Base-by-base conservation (phyloP, 1,140 invertebrate species). In the Trachymyrmex septentrionalis region DNA sequence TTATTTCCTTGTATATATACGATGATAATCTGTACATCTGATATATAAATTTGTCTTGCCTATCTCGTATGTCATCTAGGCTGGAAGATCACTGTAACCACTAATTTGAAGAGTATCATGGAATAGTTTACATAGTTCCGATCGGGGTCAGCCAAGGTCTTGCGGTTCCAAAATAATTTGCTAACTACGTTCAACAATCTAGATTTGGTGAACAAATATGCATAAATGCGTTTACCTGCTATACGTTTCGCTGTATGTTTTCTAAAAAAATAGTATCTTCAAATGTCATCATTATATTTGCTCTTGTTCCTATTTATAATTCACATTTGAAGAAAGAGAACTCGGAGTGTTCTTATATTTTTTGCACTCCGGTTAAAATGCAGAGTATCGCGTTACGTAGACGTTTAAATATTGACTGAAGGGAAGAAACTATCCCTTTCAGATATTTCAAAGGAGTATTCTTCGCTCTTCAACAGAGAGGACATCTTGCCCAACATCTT, bases 401-500 rank as follows among this genome's bases (percentile, higher is more conserved):
- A 72, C 16, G 38, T 84, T 73, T 27, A 75, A 75, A 84, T 75
- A 75, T 81, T 72, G 55, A 24, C 21, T 14, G 53, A 24, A 5
- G 0, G 5, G 38, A 30, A 21, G 57, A 75, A 24, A 84, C 80
- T 75, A 75, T 73, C 55, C 38, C 38, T 84, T 73, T 55, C 24
- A 34, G 80, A 34, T 75, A 73, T 84, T 75, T 73, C 69, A 73
- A 38, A 66, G 30, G 38, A 73, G 34, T 30, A 71, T 84, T 82
- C 44, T 82, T 4, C 21, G 38, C 24, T 82, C 34, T 30, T 48
- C 53, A 30, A 50, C 38, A 44, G 55, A 59, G 53, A 48, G 38
- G 69, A 84, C 69, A 75, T 50, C 69, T 73, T 73, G 80, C 53
- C 67, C 80, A 59, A 73, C 80, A 69, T 80, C 77, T 53, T 19